These are phyloP conservation scores for Matsumyia berberina DNA, from an alignment of 2,888 invertebrate genomes.

Conservation along the genomic window DNA sequence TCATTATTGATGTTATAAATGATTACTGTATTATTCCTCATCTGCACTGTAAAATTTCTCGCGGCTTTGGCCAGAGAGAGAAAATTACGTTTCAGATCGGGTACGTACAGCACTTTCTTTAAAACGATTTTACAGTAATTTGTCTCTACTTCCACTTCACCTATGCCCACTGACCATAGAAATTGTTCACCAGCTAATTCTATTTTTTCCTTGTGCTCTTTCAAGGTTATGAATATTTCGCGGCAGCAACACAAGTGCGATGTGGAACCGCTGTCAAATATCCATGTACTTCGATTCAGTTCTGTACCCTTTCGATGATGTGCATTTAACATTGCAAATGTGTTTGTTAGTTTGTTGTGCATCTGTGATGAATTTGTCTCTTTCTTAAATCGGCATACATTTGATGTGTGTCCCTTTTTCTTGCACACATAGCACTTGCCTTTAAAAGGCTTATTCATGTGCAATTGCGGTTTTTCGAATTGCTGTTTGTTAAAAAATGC, in stretches of 20 bases:
- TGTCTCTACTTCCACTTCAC: too few species aligned
- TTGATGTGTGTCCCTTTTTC: slow-evolving; percentile 39
- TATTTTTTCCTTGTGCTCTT: slow-evolving; percentile 24
- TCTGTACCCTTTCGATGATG: too few species aligned
- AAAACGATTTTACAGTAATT: too few species aligned
- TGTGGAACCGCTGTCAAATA: slow-evolving; percentile 28
- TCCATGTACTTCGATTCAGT: too few species aligned
- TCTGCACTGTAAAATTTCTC: slow-evolving; percentile 21
- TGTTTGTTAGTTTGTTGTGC: too few species aligned
- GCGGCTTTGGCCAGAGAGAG: slow-evolving; percentile 36
- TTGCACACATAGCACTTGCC: slow-evolving; percentile 37
- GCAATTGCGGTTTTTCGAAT: slow-evolving; percentile 33
- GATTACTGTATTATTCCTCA: slow-evolving; percentile 9
- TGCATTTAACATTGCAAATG: too few species aligned
- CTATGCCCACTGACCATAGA: too few species aligned
- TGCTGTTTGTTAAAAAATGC: slow-evolving; percentile 42
- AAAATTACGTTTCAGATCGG: slow-evolving; percentile 30
- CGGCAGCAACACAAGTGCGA: slow-evolving; percentile 29
- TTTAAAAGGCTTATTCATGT: slow-evolving; percentile 17
- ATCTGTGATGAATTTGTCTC: too few species aligned
- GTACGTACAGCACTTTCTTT: too few species aligned
- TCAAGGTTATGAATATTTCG: slow-evolving; percentile 17
- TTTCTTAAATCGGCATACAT: slow-evolving; percentile 11
- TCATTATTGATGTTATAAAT: neutral
- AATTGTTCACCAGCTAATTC: slow-evolving; percentile 31